A percentile compares a stretch with the other conserved stretches of the same genome.
These are phyloP conservation scores for Tilapia sparmanii DNA, from an alignment of 2,113 vertebrate genomes.

Conservation along the genomic window DNA sequence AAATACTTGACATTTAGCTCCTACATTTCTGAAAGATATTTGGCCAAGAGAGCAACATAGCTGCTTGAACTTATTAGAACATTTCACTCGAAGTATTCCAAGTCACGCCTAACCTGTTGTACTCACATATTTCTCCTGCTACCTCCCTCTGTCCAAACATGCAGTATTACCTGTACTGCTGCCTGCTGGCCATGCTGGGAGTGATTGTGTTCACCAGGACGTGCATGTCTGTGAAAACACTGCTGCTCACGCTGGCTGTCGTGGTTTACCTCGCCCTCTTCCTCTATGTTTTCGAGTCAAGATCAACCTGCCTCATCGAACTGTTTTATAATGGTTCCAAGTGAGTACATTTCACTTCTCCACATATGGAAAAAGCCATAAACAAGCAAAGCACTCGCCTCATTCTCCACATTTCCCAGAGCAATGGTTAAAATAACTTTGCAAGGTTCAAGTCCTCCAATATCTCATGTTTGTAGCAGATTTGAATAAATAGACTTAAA, in stretches of 20 bases:
- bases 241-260: constrained; percentile 80
- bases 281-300: constrained; percentile 70
- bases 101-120: background rate
- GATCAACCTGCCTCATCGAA: constrained; percentile 70
- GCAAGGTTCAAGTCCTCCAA: background rate
- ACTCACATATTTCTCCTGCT: background rate
- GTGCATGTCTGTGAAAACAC: constrained; percentile 75
- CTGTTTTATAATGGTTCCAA: constrained; percentile 60
- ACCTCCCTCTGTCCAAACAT: background rate
- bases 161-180: constrained; percentile 88
- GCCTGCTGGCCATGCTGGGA: constrained; percentile 81
- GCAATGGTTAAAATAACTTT: background rate
- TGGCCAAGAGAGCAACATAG: background rate
- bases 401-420: background rate
- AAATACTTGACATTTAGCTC: background rate
- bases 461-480: background rate
- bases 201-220: constrained; percentile 80
- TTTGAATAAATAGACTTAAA: background rate
- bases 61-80: background rate
- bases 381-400: background rate
- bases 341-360: constrained; percentile 32
- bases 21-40: background rate
- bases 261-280: constrained; percentile 81
- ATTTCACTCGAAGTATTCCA: background rate
- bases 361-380: background rate